These are phyloP conservation scores for Pseudococcus jackbeardsleyi DNA, from an alignment of 2,888 invertebrate species.

Conservation along the genomic window DNA sequence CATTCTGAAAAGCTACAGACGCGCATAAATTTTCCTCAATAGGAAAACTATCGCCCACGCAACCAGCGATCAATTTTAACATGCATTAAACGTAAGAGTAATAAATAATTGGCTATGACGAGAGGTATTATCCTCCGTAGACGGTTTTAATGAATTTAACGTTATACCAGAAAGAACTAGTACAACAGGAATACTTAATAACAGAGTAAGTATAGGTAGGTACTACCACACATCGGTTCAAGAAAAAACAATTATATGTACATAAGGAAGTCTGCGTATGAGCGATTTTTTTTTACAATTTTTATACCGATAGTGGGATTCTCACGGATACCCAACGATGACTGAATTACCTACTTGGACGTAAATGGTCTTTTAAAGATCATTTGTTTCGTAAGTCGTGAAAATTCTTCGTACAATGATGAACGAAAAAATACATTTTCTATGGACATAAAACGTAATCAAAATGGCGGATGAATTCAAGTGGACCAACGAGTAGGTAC, in stretches of 20 bases:
- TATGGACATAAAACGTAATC: too few species aligned
- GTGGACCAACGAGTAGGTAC: too few species aligned
- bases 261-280: neutral
- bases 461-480: too few species aligned
- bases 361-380: too few species aligned
- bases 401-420: too few species aligned
- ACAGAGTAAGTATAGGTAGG: conserved; percentile 38
- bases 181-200: conserved; percentile 60
- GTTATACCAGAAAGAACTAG: conserved; percentile 62
- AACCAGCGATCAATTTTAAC: conserved; percentile 35
- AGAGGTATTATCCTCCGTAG: conserved; percentile 57
- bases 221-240: conserved; percentile 4
- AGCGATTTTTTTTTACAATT: neutral
- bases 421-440: too few species aligned
- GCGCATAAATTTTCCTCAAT: conserved; percentile 56
- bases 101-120: conserved; percentile 59
- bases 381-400: too few species aligned
- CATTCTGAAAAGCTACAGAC: conserved; percentile 33
- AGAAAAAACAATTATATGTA: conserved; percentile 25
- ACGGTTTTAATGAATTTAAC: conserved; percentile 61
- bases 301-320: neutral
- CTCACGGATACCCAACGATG: neutral
- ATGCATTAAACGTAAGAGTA: conserved; percentile 57
- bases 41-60: conserved; percentile 58
- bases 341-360: too few species aligned